Conservation (phyloP, 2,888 invertebrate species). For the Agrenia bidenticulata region DNA sequence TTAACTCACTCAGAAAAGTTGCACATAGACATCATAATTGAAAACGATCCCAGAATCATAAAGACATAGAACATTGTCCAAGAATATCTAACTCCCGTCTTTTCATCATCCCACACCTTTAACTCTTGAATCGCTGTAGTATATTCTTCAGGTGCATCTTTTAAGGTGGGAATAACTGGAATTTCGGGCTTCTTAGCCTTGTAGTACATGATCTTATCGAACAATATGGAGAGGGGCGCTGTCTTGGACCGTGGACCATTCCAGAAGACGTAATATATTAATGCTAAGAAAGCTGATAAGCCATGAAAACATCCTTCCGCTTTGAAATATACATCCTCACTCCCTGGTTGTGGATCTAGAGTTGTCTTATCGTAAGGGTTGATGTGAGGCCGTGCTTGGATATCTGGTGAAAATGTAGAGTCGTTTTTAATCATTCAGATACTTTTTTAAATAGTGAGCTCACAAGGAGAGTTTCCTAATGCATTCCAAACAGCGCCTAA, state of each 20-base stretch:
- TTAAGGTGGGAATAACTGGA: slow-evolving; percentile 22
- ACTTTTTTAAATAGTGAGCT: neutral
- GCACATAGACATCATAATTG: slow-evolving; percentile 34
- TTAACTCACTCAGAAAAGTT: slow-evolving; percentile 23
- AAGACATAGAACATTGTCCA: slow-evolving; percentile 39
- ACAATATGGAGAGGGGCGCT: slow-evolving; percentile 29
- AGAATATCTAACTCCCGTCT: slow-evolving; percentile 27
- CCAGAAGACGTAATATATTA: slow-evolving; percentile 34
- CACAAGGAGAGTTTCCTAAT: slow-evolving; percentile 29
- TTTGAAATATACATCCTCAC: slow-evolving; percentile 29
- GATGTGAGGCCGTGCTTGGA: slow-evolving; percentile 18
- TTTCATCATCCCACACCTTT: slow-evolving; percentile 39
- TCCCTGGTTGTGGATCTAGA: slow-evolving; percentile 13
- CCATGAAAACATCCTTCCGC: slow-evolving; percentile 29
- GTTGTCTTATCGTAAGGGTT: neutral
- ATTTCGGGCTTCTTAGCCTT: slow-evolving; percentile 17
- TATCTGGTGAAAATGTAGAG: too few relatives aligned
- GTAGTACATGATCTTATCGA: slow-evolving; percentile 5
- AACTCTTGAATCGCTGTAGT: neutral
- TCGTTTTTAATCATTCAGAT: too few relatives aligned
- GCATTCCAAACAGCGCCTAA: slow-evolving; percentile 27
- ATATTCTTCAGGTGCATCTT: neutral
- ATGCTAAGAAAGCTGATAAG: slow-evolving; percentile 21
- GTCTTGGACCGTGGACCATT: slow-evolving; percentile 30
- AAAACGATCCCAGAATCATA: slow-evolving; percentile 25